These are phyloP conservation scores for Synergus japonicus DNA, from an alignment of 2,888 invertebrate species.

Conservation along the genomic window DNA sequence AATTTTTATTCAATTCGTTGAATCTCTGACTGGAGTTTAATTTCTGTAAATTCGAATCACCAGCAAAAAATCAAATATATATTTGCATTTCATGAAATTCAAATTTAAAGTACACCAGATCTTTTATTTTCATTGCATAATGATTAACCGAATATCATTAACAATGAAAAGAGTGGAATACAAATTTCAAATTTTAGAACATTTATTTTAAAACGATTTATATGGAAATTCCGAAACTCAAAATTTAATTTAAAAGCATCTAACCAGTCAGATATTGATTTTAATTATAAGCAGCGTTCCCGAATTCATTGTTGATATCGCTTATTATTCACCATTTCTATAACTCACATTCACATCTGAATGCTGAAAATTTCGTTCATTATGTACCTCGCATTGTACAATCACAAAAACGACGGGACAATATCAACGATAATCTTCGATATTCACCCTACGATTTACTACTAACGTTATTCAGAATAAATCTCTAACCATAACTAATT, in stretches of 20 bases:
- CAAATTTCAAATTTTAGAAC: conserved; percentile 15
- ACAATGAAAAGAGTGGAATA: conserved; percentile 41
- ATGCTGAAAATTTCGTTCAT: background rate
- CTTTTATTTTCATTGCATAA: conserved; percentile 22
- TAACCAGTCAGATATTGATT: background rate
- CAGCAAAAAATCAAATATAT: background rate
- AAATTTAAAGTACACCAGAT: conserved; percentile 22
- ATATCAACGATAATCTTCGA: background rate
- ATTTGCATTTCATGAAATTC: conserved; percentile 12
- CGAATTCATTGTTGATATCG: background rate
- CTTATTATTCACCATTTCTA: background rate
- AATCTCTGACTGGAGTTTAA: background rate
- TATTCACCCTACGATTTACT: background rate
- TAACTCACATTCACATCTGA: background rate
- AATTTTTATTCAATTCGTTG: background rate
- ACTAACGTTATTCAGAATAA: conserved; percentile 2
- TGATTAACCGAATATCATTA: conserved; percentile 29
- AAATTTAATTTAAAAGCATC: background rate
- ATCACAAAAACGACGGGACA: background rate
- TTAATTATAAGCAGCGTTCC: background rate
- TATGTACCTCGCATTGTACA: background rate
- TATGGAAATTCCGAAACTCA: background rate
- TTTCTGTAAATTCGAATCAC: background rate
- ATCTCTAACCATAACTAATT: conserved; percentile 3
- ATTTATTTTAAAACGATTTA: background rate